Base-by-base conservation (phyloP, 2,888 invertebrate species). In the Leistus spinibarbis region DNA sequence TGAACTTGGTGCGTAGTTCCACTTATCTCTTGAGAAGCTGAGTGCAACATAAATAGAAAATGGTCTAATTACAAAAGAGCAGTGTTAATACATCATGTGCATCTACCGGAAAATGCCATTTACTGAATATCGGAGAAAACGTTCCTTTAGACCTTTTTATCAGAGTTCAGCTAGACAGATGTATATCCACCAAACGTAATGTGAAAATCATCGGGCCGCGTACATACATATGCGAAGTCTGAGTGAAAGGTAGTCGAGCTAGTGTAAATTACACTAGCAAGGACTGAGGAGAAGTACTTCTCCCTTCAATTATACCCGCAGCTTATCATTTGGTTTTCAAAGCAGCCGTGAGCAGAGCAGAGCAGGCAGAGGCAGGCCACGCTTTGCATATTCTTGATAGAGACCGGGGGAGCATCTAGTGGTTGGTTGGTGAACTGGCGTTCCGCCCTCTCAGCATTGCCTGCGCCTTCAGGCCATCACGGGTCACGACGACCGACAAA, bases 301-400 rank as follows among this genome's bases (percentile, higher is more conserved):
- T 60, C 62, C 78, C 81, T 82, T 81, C 82, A 82, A 82, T 82
- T 82, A 82, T 80, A 80, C 23, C 80, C 77, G 76, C 77, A 79
- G 80, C 82, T 81, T 81, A 81, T 81, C 81, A 81, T 82, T 82
- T 81, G 81, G 80, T 81, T 82, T 82, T 80, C 80, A 80, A 81
- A 82, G 81, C 78, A 80, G 79, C 66, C 40, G 23, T n/a, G 23
- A 27, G n/a, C 27, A 64, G 64, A 24, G 64, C 20, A 20, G 57
- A 17, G 57, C 7, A 19, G 20, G 57, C 16, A 17, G 9, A 23
- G 64, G 40, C 60, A 57, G 40, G 40, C 54, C 20, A 9, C 24
- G 60, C 66, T 73, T 73, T 73, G 72, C 72, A 73, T 73, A 73
- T 73, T 73, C 72, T 73, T 73, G 72, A 73, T 73, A 64, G 69